Base-by-base conservation (phyloP, 2,888 invertebrate genomes). In the Melanostoma mellinum region DNA sequence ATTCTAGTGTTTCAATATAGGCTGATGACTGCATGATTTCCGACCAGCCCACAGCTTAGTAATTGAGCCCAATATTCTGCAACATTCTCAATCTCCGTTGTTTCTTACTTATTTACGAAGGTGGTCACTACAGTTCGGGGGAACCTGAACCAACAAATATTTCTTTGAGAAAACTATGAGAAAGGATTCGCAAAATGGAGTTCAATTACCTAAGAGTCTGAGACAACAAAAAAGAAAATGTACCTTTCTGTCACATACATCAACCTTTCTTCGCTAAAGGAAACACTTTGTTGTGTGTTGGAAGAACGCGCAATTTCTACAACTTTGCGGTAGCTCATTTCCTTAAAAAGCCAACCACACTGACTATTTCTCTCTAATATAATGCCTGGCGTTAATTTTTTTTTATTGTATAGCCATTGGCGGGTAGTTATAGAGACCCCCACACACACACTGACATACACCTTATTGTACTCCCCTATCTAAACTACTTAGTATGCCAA, bases 401-500 rank as follows among this genome's bases (percentile, higher is more conserved):
- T 20, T 20, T 20, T 20, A 60, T 67, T 63, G 55, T 72, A 5
- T 65, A 67, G 53, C 65, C 67, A 72, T 65, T 53, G 78, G 55
- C 32, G 42, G 63, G 60, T 63, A 50, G 42, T 46, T 55, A 65
- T 55, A 63, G 10, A 20, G 20, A 20, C 20, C 6, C 5, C 0
- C 42, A 42, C 5, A 46, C 44, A 53, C 55, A 69, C 67, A 53
- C n/a, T n/a, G n/a, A n/a, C 52, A 77, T 50, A 65, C 35, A 52
- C 36, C 74, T 78, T 74, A 77, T 84, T 78, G 56, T 58, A 78
- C 78, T 80, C 78, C 60, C 78, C 74, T 78, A 84, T 61, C 46
- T 52, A 63, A 74, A 48, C 10, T 44, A 65, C 30, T 40, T 40
- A 60, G 20, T 38, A 42, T 46, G 69, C 63, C 38, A 74, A 50